Conservation (phyloP, 2,113 vertebrate genomes). For the Lagopus muta region DNA sequence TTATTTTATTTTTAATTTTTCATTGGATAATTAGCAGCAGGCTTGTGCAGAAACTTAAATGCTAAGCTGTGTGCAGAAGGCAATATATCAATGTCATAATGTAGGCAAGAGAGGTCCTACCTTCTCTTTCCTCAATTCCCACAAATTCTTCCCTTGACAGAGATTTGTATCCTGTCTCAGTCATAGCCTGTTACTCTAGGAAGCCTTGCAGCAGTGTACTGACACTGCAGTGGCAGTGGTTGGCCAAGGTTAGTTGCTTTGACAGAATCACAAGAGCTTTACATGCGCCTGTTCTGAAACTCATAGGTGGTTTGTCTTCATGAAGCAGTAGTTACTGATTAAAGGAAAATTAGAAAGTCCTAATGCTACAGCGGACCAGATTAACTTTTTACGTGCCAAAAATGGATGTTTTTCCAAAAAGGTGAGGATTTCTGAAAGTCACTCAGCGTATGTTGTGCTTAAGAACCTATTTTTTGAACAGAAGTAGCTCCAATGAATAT, state of each 20-base stretch:
- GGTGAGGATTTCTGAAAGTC: background rate
- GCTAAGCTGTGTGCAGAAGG: background rate
- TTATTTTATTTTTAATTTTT: background rate
- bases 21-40: background rate
- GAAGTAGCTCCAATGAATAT: background rate
- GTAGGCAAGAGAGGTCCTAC: background rate
- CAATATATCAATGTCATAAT: background rate
- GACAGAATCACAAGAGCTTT: background rate
- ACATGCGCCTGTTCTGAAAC: background rate
- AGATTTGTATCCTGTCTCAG: background rate
- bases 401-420: background rate
- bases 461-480: background rate
- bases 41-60: background rate
- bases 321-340: background rate
- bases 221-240: background rate
- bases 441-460: background rate
- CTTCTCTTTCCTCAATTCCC: background rate
- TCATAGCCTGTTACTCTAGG: background rate
- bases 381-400: background rate
- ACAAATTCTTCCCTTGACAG: background rate
- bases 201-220: background rate
- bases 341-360: background rate
- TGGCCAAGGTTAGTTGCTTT: background rate
- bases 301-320: background rate
- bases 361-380: background rate